phyloP scores from a whole-genome alignment of 2,113 vertebrate species.

The Bubo bubo region DNA sequence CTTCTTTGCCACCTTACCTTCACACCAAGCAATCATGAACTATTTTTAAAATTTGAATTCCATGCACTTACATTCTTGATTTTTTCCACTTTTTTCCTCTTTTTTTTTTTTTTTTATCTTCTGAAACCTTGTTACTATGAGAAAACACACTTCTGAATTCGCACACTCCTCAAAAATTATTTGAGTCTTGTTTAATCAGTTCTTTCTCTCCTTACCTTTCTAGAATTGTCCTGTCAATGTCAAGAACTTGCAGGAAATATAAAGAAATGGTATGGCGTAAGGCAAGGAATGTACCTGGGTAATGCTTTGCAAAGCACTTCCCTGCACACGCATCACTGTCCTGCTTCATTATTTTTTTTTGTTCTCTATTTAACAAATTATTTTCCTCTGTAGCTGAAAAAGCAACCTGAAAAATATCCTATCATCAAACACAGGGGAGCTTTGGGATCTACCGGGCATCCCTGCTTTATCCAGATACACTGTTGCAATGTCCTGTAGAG shows the following conservation, averaged over 20 bases:
- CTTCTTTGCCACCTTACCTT: background rate
- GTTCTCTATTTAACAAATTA: background rate
- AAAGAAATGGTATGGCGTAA: background rate
- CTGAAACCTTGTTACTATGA: background rate
- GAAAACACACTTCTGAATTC: background rate
- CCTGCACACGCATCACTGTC: rapidly evolving
- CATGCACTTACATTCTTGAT: background rate
- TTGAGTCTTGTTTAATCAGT: background rate
- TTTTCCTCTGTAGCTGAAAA: background rate
- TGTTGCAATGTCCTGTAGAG: background rate
- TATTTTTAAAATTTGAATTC: background rate
- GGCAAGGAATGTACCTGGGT: background rate
- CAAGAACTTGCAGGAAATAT: background rate
- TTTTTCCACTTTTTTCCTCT: no score
- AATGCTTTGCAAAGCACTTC: background rate
- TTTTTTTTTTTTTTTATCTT: background rate
- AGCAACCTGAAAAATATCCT: background rate
- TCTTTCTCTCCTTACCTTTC: background rate
- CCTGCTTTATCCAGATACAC: background rate
- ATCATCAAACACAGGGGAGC: background rate
- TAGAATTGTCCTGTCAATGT: background rate
- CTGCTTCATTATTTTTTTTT: background rate
- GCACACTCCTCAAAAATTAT: background rate
- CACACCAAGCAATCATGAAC: background rate
- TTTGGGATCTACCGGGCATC: background rate